Percentiles rank a stretch among this genome's conserved stretches.
Evolutionary conservation across 2,888 invertebrate genomes (phyloP).

Genomic region (Lampropteryx suffumata): DNA sequence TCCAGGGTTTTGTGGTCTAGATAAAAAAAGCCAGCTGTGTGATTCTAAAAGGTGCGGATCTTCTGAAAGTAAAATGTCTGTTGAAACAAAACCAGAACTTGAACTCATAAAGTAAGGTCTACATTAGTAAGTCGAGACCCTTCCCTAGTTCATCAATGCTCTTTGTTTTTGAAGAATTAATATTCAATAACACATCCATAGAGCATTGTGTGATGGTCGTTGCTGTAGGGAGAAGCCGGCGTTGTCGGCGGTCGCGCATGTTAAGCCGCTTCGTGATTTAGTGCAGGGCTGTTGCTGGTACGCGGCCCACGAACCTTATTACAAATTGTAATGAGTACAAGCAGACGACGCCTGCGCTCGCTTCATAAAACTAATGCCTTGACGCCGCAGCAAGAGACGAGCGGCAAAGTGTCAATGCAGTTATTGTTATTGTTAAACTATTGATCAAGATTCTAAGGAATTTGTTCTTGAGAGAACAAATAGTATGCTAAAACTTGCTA

Average conservation of each 20-base stretch:
- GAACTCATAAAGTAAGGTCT: too few species aligned
- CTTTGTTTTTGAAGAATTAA: constrained; percentile 49
- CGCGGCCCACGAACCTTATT: constrained; percentile 75
- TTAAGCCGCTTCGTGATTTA: constrained; percentile 67
- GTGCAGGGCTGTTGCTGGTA: constrained; percentile 65
- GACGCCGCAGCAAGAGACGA: constrained; percentile 27
- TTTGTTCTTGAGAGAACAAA: too few species aligned
- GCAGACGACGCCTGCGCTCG: constrained; percentile 50
- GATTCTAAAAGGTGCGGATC: too few species aligned
- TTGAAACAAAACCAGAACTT: too few species aligned
- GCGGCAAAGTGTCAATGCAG: constrained; percentile 36
- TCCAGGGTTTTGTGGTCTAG: too few species aligned
- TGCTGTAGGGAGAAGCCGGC: constrained; percentile 44
- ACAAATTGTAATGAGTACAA: constrained; percentile 79
- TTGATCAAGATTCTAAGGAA: too few species aligned
- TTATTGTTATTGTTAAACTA: constrained; percentile 14
- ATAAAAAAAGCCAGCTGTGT: too few species aligned
- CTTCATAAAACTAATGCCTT: constrained; percentile 44
- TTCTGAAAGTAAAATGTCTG: too few species aligned
- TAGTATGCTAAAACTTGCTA: too few species aligned
- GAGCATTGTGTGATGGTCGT: constrained; percentile 63
- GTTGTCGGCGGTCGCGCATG: constrained; percentile 50
- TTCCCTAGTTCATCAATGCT: constrained; percentile 38
- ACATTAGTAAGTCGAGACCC: too few species aligned
- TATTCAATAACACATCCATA: constrained; percentile 72